Evolutionary conservation across 2,113 vertebrate genomes (phyloP), one percentile per base, ranked within the genome.

Genomic region (Todiramphus saurophagus): DNA sequence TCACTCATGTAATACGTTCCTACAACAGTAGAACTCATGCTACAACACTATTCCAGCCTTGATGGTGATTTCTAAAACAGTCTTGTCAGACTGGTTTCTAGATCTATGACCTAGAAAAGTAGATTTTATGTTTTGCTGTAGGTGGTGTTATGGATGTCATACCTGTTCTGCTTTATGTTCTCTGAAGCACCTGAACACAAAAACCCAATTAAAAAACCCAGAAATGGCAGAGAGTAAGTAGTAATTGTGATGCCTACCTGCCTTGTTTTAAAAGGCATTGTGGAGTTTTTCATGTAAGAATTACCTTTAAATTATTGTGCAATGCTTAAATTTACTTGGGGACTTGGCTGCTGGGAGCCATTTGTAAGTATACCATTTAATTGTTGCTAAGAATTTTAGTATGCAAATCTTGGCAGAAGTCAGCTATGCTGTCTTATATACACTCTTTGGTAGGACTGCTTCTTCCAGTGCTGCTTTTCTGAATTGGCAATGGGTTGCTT

Each of bases 391-490:
- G 73, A 81, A n/a, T 24, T 44, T 64, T 2, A 66, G n/a, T 27
- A 44, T 7, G 11, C 19, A 35, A 12, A 59, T 48, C 35, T 35
- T 46, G 33, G 28, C 20, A 62, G 53, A 81, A 30, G 46, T 67
- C 69, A 72, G 23, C 51, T 60, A 43, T 23, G 46, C 27, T 31
- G 11, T 37, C 17, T 21, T 39, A 13, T 7, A 11, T 16, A 28
- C 1, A 1, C 3, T n/a, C 4, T n/a, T 18, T n/a, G 55, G 37
- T 0, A 28, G 56, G 44, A 51, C 60, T 35, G 44, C 44, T n/a
- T 62, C 19, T 56, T 82, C 69, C 16, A 44, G 46, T 60, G 31
- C 27, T 83, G 37, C 20, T 60, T 63, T 81, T 85, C 48, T 77
- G 43, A 66, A 62, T 13, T 39, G 53, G 16, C 1, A 3, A 7